These are phyloP conservation scores for Trimorus sp. DNA, from an alignment of 2,888 invertebrate species.

Conservation along the genomic window DNA sequence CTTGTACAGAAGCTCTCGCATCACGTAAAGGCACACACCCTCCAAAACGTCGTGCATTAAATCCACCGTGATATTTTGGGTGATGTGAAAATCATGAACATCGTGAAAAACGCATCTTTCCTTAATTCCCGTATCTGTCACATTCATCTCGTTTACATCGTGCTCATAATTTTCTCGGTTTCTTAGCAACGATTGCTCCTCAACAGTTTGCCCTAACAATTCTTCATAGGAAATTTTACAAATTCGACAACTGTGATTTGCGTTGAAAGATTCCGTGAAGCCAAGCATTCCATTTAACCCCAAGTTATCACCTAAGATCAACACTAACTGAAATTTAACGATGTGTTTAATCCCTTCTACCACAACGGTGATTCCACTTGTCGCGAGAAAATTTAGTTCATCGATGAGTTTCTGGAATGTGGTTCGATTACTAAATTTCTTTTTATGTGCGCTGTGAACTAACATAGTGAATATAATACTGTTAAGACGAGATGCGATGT, in stretches of 20 bases:
- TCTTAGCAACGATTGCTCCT: constrained; percentile 2
- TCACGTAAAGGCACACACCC: constrained; percentile 14
- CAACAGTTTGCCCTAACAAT: background rate
- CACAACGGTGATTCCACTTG: constrained; percentile 10
- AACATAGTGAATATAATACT: constrained; percentile 25
- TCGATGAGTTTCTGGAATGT: constrained; percentile 10
- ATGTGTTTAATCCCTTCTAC: constrained; percentile 7
- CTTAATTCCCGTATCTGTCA: constrained; percentile 5
- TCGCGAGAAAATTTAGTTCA: constrained; percentile 30
- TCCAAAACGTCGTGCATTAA: constrained; percentile 22
- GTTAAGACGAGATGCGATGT: background rate
- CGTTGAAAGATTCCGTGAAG: constrained; percentile 32
- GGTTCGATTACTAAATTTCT: constrained; percentile 1
- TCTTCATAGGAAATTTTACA: constrained; percentile 11
- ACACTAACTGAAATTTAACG: constrained; percentile 22
- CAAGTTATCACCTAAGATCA: constrained; percentile 12
- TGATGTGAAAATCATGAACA: constrained; percentile 8
- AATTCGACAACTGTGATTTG: constrained; percentile 25
- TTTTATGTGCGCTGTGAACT: constrained; percentile 14
- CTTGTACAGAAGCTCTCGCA: background rate
- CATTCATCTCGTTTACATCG: constrained; percentile 1
- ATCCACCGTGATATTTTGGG: constrained; percentile 5
- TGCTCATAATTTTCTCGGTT: constrained; percentile 7
- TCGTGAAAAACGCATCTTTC: constrained; percentile 18
- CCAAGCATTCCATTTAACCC: constrained; percentile 11